A percentile compares a stretch with the other conserved stretches of the same genome.
Conservation (phyloP, 2,113 vertebrate species). For the Acrocephalus kingi region DNA sequence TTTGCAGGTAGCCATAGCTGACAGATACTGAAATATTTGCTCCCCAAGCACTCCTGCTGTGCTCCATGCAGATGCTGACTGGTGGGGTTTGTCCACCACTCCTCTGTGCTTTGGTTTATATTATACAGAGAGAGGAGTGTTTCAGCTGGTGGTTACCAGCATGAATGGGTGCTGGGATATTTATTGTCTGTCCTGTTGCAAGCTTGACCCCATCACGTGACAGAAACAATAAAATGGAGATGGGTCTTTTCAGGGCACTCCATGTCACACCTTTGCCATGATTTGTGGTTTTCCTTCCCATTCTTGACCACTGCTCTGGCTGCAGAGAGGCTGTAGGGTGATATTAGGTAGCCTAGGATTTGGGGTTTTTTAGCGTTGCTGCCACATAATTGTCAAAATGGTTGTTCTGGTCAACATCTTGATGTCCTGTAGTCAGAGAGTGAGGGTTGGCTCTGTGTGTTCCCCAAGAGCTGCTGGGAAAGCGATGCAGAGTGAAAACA, state of each 20-base stretch:
- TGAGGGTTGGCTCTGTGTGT: not conserved
- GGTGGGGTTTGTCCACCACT: not conserved
- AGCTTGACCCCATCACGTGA: not conserved
- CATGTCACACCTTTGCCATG: not conserved
- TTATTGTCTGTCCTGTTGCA: slow-evolving; percentile 9
- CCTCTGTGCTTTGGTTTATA: not conserved
- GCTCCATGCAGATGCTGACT: not conserved
- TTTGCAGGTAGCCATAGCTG: not conserved
- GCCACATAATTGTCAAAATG: not conserved
- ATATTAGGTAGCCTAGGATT: not conserved
- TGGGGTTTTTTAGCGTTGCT: fast-evolving
- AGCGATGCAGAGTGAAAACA: not conserved
- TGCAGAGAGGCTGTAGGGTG: not conserved
- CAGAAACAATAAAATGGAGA: not conserved
- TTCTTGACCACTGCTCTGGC: not conserved
- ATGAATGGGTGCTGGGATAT: not conserved
- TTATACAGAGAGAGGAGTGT: not conserved
- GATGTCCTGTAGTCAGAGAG: not conserved
- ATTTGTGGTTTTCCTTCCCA: not conserved
- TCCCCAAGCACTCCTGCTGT: not conserved
- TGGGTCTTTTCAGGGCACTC: not conserved
- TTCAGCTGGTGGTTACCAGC: not conserved
- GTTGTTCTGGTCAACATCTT: not conserved
- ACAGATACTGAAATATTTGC: not conserved
- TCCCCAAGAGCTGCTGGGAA: not conserved